Conservation (phyloP, 2,888 invertebrate species). For the Endotricha flammealis region DNA sequence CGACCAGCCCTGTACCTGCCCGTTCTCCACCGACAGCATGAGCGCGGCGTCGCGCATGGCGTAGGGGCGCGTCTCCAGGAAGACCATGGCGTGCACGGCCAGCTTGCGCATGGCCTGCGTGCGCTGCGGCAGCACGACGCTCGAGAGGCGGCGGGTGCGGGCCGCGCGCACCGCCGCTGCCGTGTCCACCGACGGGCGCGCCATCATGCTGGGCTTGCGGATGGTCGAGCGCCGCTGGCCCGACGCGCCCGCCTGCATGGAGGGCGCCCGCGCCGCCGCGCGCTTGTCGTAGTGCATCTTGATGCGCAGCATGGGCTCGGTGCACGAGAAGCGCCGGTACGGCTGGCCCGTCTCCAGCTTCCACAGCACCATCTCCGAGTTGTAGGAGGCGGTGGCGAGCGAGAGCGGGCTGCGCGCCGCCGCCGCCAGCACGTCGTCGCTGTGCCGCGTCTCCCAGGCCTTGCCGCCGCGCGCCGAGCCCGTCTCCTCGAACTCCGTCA, state of each 20-base stretch:
- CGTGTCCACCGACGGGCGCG: conserved; percentile 26
- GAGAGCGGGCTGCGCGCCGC: conserved; percentile 82
- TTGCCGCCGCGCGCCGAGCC: conserved; percentile 78
- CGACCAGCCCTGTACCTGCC: conserved; percentile 88
- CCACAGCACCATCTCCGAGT: conserved; percentile 90
- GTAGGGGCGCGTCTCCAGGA: conserved; percentile 77
- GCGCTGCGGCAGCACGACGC: conserved; percentile 56
- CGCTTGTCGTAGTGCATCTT: conserved; percentile 75
- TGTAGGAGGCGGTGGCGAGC: conserved; percentile 86
- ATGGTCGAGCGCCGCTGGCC: conserved; percentile 21
- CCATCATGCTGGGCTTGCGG: conserved; percentile 28
- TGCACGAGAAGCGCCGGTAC: conserved; percentile 76
- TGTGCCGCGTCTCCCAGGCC: conserved; percentile 84
- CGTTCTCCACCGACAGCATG: conserved; percentile 85
- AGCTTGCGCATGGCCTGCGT: conserved; percentile 66
- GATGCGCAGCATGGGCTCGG: conserved; percentile 76
- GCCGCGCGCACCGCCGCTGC: conserved; percentile 49
- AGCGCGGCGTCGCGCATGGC: conserved; percentile 68
- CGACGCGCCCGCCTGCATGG: conserved; percentile 15
- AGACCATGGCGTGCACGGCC: conserved; percentile 82
- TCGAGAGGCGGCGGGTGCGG: conserved; percentile 56
- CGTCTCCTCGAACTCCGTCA: conserved; percentile 81
- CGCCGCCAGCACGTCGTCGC: conserved; percentile 85
- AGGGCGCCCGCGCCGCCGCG: conserved; percentile 24
- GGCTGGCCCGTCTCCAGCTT: conserved; percentile 89